Conservation (phyloP, 2,888 invertebrate species). For the Drosophila ustulata region DNA sequence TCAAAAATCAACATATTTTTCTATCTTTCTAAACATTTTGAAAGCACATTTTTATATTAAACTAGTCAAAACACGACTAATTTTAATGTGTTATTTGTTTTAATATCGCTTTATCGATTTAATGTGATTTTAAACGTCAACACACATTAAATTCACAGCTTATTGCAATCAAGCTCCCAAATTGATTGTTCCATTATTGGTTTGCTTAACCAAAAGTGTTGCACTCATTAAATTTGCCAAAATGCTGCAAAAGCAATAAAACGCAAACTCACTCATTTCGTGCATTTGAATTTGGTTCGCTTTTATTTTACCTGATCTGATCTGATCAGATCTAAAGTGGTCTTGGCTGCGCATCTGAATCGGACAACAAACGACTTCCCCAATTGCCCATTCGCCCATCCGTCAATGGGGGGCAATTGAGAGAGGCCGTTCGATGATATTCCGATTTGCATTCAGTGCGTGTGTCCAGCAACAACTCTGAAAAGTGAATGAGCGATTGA, state of each 20-base stretch:
- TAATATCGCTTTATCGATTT: too few species aligned
- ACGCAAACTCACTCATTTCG: background rate
- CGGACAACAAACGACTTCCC: constrained; percentile 23
- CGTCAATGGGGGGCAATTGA: constrained; percentile 33
- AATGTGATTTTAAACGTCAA: too few species aligned
- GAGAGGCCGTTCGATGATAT: constrained; percentile 22
- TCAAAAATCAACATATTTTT: too few species aligned
- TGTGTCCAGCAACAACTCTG: constrained; percentile 21
- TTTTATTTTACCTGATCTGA: constrained; percentile 7
- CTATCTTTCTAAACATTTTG: too few species aligned
- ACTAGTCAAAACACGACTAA: too few species aligned
- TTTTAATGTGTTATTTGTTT: too few species aligned
- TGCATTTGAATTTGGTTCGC: background rate
- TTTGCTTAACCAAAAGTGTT: background rate
- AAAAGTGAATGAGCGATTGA: constrained; percentile 22
- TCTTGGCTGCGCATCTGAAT: background rate
- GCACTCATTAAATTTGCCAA: background rate
- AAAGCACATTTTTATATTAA: too few species aligned
- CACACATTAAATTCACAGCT: too few species aligned
- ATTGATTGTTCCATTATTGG: too few species aligned
- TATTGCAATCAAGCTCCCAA: background rate
- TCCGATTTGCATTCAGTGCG: constrained; percentile 50
- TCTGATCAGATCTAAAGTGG: constrained; percentile 18
- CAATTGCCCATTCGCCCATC: constrained; percentile 21
- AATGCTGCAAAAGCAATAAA: background rate